These are phyloP conservation scores for Apis mellifera DNA, from an alignment of 1,140 invertebrate genomes.

Conservation along the genomic window Amel_HAv3.1 CM009938.2:8626501-8627000, in stretches of 20 bases:
- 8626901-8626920: constrained; percentile 3
- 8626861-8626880: no score
- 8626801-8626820: background rate
- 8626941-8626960: constrained; percentile 56
- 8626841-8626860: no score
- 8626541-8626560: background rate
- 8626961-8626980: constrained; percentile 48
- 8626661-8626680: background rate
- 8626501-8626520: background rate
- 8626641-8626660: background rate
- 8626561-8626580: background rate
- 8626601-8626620: background rate
- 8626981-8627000: constrained; percentile 84
- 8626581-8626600: background rate
- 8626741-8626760: constrained; percentile 70
- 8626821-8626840: background rate
- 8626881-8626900: background rate
- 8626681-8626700: constrained; percentile 68
- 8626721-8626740: constrained; percentile 34
- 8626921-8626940: constrained; percentile 62
- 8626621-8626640: background rate
- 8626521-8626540: background rate
- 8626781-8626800: background rate
- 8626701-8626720: constrained; percentile 69
- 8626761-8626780: constrained; percentile 62